Conservation (phyloP, 92 coral and sea anemone species). For the Phymanthus crucifer region DNA sequence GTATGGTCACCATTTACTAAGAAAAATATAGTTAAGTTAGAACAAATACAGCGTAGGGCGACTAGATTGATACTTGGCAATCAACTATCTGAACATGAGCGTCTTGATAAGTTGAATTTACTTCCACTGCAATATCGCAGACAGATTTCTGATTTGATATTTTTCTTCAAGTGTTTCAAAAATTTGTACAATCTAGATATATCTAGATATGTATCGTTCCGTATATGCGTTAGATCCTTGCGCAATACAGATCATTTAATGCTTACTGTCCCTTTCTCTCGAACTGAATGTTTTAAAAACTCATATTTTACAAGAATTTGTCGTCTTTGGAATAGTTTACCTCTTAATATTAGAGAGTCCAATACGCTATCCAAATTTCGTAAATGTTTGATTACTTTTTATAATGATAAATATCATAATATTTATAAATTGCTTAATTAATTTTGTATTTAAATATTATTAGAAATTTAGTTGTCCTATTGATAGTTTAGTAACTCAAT, state of each 20-base stretch:
- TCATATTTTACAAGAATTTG: background rate
- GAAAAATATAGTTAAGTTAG: conserved; percentile 9
- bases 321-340: background rate
- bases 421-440: background rate
- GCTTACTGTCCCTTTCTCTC: background rate
- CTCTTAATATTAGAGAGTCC: background rate
- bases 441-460: no score
- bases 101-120: conserved; percentile 26
- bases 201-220: background rate
- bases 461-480: background rate
- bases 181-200: background rate
- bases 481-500: background rate
- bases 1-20: conserved; percentile 42
- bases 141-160: background rate
- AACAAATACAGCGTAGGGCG: conserved; percentile 33
- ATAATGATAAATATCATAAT: background rate
- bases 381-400: background rate
- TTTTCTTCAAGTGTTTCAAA: conserved; percentile 5
- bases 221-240: background rate
- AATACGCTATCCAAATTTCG: background rate
- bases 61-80: conserved; percentile 32
- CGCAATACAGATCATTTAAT: background rate
- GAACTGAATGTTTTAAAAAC: no score
- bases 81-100: conserved; percentile 25
- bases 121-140: conserved; percentile 4